These are phyloP conservation scores for Stomatorhinus walkeri DNA, from an alignment of 2,797 vertebrate species.

Conservation along the genomic window DNA sequence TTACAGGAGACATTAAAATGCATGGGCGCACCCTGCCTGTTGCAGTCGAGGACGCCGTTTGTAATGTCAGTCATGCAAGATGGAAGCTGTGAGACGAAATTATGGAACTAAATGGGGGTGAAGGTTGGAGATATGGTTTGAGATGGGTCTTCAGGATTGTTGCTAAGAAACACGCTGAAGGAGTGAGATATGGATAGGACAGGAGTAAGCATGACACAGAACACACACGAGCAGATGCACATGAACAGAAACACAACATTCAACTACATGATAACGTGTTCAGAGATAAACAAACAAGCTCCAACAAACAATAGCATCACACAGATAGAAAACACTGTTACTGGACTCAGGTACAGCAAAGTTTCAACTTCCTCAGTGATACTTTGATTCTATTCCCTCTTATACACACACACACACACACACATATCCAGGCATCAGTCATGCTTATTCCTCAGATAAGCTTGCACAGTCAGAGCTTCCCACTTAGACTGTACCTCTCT, in stretches of 20 bases:
- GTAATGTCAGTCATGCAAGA: not conserved
- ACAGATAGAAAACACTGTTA: not conserved
- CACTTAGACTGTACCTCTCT: not conserved
- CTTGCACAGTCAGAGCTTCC: not conserved
- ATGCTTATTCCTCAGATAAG: not conserved
- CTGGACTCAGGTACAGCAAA: not conserved
- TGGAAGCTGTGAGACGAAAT: not conserved
- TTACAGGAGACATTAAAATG: not conserved
- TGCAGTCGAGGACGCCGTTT: not conserved
- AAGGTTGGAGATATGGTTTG: not conserved
- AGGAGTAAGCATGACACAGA: not conserved
- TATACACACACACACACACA: not conserved
- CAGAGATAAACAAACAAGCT: not conserved
- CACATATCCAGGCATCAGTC: not conserved
- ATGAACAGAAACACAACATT: not conserved
- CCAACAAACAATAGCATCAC: not conserved
- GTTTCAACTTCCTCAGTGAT: not conserved
- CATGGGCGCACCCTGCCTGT: not conserved
- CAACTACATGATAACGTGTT: not conserved
- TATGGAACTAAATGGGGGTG: not conserved
- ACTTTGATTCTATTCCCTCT: not conserved
- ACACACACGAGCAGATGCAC: not conserved
- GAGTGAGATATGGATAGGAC: not conserved
- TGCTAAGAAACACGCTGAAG: not conserved
- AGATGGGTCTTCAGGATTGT: not conserved